phyloP scores from a whole-genome alignment of 2,113 vertebrate genomes.

The Mormoops blainvillei region DNA sequence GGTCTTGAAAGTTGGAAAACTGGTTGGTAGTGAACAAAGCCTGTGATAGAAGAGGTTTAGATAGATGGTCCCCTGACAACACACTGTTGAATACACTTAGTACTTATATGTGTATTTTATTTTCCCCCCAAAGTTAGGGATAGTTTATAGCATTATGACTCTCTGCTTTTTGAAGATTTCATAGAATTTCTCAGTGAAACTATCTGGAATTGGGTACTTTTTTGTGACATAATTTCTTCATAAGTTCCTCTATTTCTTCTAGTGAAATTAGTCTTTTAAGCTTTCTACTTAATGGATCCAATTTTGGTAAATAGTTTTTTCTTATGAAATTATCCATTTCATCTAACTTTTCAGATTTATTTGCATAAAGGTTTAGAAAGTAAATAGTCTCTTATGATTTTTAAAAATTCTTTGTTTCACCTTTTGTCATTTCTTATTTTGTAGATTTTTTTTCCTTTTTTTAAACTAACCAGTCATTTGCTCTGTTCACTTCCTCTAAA shows the following conservation, averaged over 20 bases:
- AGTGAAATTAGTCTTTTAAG: not conserved
- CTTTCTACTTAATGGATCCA: not conserved
- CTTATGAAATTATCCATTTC: not conserved
- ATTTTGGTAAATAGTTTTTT: constrained; percentile 8
- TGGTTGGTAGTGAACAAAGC: not conserved
- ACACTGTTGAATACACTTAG: not conserved
- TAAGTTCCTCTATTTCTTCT: not conserved
- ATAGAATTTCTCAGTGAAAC: not conserved
- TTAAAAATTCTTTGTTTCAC: not conserved
- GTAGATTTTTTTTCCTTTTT: not conserved
- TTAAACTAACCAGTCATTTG: not conserved
- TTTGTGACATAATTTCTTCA: not conserved
- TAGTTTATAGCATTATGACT: not conserved
- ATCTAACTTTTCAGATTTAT: not conserved
- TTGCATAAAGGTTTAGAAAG: not conserved
- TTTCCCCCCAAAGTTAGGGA: not conserved
- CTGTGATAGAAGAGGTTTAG: not conserved
- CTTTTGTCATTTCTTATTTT: not conserved
- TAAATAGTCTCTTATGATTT: not conserved
- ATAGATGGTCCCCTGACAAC: not conserved
- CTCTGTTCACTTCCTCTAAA: not conserved
- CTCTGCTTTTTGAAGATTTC: not conserved
- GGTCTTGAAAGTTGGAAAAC: not conserved
- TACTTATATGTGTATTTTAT: not conserved
- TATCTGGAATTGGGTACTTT: not conserved